Percentiles rank a stretch among this genome's conserved stretches.
phyloP scores from a whole-genome alignment of 2,888 invertebrate species.

The Melolontha melolontha region DNA sequence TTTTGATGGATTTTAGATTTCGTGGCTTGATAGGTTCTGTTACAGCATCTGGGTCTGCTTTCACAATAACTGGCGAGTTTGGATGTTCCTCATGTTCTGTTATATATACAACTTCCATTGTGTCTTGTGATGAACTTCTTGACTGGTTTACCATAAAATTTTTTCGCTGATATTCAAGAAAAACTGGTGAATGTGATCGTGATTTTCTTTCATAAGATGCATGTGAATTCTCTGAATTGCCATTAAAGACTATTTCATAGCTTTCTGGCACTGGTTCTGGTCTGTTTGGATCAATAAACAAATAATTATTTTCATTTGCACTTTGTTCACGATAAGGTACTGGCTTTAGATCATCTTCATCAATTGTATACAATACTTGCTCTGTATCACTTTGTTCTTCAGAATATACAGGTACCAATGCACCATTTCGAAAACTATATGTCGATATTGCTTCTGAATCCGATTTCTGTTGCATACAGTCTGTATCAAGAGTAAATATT shows the following conservation, averaged over 20 bases:
- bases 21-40: conserved; percentile 10
- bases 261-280: conserved; percentile 24
- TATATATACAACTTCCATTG: conserved; percentile 40
- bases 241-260: conserved; percentile 44
- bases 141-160: conserved; percentile 10
- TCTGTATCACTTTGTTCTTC: conserved; percentile 39
- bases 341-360: conserved; percentile 35
- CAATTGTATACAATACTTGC: conserved; percentile 40
- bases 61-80: conserved; percentile 9
- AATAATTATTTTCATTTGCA: conserved; percentile 19
- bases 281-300: conserved; percentile 37
- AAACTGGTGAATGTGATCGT: conserved; percentile 2
- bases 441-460: conserved; percentile 52
- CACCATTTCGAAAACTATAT: conserved; percentile 59
- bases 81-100: conserved; percentile 13
- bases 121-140: conserved; percentile 6
- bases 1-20: background rate
- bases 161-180: conserved; percentile 12
- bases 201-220: conserved; percentile 2
- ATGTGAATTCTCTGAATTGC: conserved; percentile 31
- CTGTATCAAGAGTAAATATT: conserved; percentile 60
- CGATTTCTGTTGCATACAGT: conserved; percentile 53
- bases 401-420: conserved; percentile 53
- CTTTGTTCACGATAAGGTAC: conserved; percentile 28
- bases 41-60: conserved; percentile 10